These are phyloP conservation scores for Rhinogobio ventralis DNA, from an alignment of 2,797 vertebrate genomes.

Conservation along the genomic window DNA sequence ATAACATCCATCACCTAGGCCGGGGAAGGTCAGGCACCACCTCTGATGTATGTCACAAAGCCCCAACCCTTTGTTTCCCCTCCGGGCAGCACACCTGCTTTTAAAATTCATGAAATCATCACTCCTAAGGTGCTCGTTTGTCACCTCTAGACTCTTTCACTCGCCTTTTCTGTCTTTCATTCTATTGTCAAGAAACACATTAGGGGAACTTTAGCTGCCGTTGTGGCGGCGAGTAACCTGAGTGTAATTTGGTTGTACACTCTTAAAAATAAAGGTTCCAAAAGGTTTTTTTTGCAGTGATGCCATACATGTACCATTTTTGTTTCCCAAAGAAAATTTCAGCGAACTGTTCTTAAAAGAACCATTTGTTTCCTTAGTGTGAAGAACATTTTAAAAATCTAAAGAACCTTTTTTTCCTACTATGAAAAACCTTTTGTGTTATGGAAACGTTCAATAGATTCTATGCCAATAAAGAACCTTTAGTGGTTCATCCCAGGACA, in stretches of 20 bases:
- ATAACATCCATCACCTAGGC: constrained; percentile 35
- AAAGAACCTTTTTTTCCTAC: neutral
- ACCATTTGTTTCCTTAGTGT: neutral
- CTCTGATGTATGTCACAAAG: constrained; percentile 52
- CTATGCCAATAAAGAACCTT: neutral
- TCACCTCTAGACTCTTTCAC: constrained; percentile 44
- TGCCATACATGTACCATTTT: neutral
- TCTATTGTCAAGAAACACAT: constrained; percentile 43
- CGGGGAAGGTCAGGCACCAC: constrained; percentile 42
- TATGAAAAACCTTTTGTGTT: neutral
- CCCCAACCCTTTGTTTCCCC: constrained; percentile 40
- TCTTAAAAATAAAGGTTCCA: neutral
- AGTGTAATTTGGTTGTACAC: constrained; percentile 25
- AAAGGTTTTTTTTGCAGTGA: neutral
- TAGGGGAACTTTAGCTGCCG: constrained; percentile 38
- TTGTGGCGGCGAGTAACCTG: constrained; percentile 14
- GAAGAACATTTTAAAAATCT: neutral
- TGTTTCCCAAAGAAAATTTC: neutral
- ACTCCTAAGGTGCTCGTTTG: constrained; percentile 54
- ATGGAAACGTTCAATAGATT: neutral
- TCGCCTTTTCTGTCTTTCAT: constrained; percentile 41
- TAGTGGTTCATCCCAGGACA: neutral
- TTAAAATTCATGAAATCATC: constrained; percentile 63
- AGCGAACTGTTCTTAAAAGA: neutral
- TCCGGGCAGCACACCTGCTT: constrained; percentile 56